Evolutionary conservation across 2,113 vertebrate species (phyloP).

Genomic region (Arothron firmamentum): DNA sequence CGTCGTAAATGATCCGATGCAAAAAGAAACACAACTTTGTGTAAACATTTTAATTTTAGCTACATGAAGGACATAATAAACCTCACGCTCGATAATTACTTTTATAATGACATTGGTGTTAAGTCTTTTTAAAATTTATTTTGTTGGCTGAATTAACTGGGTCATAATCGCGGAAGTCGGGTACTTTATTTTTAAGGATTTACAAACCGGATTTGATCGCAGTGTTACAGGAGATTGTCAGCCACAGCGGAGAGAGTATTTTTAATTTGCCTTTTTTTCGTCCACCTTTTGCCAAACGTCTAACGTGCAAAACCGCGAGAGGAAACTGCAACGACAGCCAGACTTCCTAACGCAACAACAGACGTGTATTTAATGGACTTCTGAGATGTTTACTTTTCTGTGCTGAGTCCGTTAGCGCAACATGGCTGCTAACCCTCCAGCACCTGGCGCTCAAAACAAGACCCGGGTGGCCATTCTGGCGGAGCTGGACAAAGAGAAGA

Average conservation of each 20-base stretch:
- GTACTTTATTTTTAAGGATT: too few species aligned
- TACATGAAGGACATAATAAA: too few species aligned
- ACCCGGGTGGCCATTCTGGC: constrained; percentile 93
- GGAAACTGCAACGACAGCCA: neutral
- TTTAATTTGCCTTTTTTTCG: neutral
- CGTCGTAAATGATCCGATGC: too few species aligned
- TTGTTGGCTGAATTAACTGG: too few species aligned
- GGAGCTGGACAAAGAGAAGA: constrained; percentile 95
- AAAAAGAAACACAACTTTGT: too few species aligned
- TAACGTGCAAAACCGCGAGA: neutral
- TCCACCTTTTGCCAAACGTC: neutral
- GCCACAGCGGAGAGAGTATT: neutral
- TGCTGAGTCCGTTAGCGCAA: neutral
- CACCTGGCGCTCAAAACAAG: constrained; percentile 88
- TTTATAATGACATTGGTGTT: too few species aligned
- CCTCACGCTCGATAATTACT: too few species aligned
- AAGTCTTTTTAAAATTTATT: too few species aligned
- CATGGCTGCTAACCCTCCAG: constrained; percentile 43
- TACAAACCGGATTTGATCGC: too few species aligned
- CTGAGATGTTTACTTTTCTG: rapidly evolving
- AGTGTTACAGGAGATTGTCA: neutral
- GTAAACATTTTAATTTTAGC: too few species aligned
- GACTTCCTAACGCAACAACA: neutral
- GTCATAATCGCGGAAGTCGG: too few species aligned
- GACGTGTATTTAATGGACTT: neutral